Base-by-base conservation (phyloP, 2,888 invertebrate species). In the Ommatoiulus sabulosus region DNA sequence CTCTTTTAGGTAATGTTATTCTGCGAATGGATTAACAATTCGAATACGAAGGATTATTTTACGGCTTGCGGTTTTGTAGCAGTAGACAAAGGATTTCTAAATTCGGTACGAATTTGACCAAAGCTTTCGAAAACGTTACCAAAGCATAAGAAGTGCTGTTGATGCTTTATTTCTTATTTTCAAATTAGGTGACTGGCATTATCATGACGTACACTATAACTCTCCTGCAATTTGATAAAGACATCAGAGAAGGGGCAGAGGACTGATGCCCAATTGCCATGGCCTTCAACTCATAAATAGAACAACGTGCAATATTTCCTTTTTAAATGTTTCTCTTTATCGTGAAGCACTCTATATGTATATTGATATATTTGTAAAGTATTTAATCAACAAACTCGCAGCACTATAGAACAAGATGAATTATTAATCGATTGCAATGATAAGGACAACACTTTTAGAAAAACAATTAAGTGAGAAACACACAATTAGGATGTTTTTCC, bases 11-110 rank as follows among this genome's bases (percentile, higher is more conserved):
- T 63, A 63, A 5, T 63, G 6, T 63, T 63, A n/a, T 63, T 63
- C 63, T 63, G 63, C 8, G 6, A 63, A 20, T 63, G 63, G 63
- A 63, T 63, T 20, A 20, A 20, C 63, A 63, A 63, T 63, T 63
- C 63, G 6, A 63, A 63, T 7, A 20, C 20, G 0, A 20, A 63
- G 20, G 63, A 63, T 63, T 63, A 63, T 63, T 63, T 63, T 20
- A 63, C 63, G 7, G 63, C 63, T 20, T 63, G 63, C 20, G 63
- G 63, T 4, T 63, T 63, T 63, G 20, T 63, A 0, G n/a, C 3
- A 63, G 63, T 63, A 20, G 63, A 63, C 63, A 63, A 63, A 63
- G 63, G 63, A 63, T 63, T 63, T 63, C 63, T 63, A 0, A 63
- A 63, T 63, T 63, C 63, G 20, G 63, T 63, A 63, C 7, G 63